Evolutionary conservation across 2,888 invertebrate genomes (phyloP), one percentile per base, ranked within the genome.

Genomic region (Diloba caeruleocephala): DNA sequence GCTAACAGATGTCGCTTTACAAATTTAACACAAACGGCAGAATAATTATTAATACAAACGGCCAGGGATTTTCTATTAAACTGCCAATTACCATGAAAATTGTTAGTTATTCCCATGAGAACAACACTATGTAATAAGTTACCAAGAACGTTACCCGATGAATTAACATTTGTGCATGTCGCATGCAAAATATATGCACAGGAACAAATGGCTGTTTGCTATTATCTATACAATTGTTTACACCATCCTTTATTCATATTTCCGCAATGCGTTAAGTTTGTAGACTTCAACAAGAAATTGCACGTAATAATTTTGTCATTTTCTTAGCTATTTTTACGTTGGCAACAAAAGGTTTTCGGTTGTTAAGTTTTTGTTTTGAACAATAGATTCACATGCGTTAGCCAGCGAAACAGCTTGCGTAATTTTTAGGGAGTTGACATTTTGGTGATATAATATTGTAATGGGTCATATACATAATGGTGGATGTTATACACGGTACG

Each of bases 71-170:
- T 64, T 53, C 46, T 46, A 64, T 52, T 64, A 57, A 13, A 52
- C 26, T 46, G 66, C 41, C 54, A 60, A 65, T 66, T 66, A 55
- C 32, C 41, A 38, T 49, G 44, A 45, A 29, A 60, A 66, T 58
- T 41, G 58, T 65, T 54, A 59, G 49, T 45, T 54, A 60, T 71
- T 71, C 71, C 48, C 44, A 56, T 43, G 69, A 33, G 68, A 63
- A 63, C 42, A 19, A 42, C 42, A 34, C 26, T 55, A 21, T 21
- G 39, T 59, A 48, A 51, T 54, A 65, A 58, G 48, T 53, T 71
- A 53, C 63, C 31, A 34, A 55, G 69, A 67, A 71, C 36, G 60
- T 25, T 45, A 38, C 34, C 12, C 23, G 12, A 55, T 17, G 49
- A 46, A 65, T 65, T 65, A 59, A 65, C 60, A 65, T 62, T 52